Evolutionary conservation across 2,113 vertebrate genomes (phyloP).

Genomic region (Pomatostomus ruficeps): DNA sequence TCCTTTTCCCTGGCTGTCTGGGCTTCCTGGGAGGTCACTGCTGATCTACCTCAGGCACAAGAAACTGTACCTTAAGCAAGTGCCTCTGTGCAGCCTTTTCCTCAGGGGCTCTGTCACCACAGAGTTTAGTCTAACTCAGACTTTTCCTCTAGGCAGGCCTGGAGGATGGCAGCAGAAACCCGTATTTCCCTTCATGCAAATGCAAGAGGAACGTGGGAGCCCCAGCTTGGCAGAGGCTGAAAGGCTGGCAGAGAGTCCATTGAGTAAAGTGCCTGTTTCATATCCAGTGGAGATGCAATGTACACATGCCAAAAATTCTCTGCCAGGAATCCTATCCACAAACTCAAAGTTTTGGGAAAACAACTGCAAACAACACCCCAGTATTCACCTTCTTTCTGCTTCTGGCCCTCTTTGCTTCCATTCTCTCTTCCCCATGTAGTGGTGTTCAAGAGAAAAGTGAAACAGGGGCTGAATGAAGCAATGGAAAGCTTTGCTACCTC

Average conservation of each 20-base stretch:
- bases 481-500: background rate
- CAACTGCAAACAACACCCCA: background rate
- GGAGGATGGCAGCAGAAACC: background rate
- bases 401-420: background rate
- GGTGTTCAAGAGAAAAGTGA: background rate
- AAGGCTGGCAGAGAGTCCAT: background rate
- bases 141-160: background rate
- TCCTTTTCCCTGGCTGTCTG: background rate
- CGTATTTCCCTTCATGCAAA: background rate
- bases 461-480: background rate
- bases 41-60: background rate
- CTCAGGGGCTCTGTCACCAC: background rate
- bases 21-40: background rate
- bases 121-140: background rate
- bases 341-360: background rate
- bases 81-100: background rate
- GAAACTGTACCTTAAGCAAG: background rate
- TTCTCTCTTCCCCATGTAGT: background rate
- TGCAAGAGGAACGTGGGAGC: background rate
- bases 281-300: background rate
- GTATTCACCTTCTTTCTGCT: background rate
- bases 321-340: background rate
- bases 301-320: background rate
- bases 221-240: background rate
- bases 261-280: background rate